phyloP scores from a whole-genome alignment of 2,888 invertebrate genomes.

The Ormyrus pomaceus region DNA sequence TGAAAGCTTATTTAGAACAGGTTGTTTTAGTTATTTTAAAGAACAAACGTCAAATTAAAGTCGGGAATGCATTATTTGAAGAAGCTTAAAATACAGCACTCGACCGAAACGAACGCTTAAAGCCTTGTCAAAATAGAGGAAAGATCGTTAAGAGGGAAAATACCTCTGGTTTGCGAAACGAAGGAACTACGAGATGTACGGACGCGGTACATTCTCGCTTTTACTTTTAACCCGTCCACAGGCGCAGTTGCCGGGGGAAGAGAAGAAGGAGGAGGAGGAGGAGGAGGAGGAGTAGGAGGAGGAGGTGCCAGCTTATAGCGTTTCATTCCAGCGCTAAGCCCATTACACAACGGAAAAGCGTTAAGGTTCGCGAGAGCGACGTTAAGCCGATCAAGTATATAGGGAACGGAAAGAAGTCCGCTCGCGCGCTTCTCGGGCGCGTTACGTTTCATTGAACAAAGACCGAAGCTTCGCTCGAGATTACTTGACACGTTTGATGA shows the following conservation, averaged over 20 bases:
- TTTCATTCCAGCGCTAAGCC: conserved; percentile 27
- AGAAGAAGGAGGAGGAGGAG: neutral
- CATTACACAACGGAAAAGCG: conserved; percentile 43
- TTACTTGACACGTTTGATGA: conserved; percentile 28
- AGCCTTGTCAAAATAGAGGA: too few species aligned
- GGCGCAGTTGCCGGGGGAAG: neutral
- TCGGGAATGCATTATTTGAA: too few species aligned
- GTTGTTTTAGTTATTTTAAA: too few species aligned
- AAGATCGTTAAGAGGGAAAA: neutral
- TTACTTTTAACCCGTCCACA: conserved; percentile 40
- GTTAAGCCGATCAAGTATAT: conserved; percentile 28
- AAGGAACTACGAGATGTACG: neutral
- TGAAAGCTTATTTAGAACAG: too few species aligned
- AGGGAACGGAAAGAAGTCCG: neutral
- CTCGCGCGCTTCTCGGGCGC: neutral
- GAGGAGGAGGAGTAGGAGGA: too few species aligned
- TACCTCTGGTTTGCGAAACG: neutral
- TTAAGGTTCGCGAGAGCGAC: conserved; percentile 13
- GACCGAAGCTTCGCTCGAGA: conserved; percentile 10
- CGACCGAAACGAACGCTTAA: too few species aligned
- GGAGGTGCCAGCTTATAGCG: neutral
- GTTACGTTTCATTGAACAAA: conserved; percentile 19
- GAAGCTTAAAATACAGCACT: too few species aligned
- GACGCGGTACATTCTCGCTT: neutral
- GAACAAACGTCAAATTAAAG: too few species aligned